These are phyloP conservation scores for Florisuga fusca DNA, from an alignment of 2,797 vertebrate species.

Conservation along the genomic window DNA sequence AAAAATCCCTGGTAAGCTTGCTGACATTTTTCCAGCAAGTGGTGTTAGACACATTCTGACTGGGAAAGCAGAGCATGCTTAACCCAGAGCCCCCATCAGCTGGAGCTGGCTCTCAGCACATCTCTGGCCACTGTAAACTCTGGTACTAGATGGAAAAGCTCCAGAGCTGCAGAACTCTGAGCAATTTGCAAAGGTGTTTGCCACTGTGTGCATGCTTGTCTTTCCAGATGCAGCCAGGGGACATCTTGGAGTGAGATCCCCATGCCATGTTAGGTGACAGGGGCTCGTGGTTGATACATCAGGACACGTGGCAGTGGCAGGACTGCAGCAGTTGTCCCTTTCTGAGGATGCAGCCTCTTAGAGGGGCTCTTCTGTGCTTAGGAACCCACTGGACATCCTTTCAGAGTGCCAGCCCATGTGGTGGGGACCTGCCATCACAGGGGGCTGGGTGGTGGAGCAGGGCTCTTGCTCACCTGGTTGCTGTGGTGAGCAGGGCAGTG, in stretches of 20 bases:
- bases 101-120: neutral
- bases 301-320: neutral
- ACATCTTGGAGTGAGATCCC: neutral
- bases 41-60: neutral
- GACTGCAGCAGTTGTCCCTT: neutral
- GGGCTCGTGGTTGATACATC: neutral
- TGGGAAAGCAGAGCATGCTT: neutral
- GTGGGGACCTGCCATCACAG: neutral
- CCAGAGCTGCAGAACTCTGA: neutral
- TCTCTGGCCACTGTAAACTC: neutral
- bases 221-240: neutral
- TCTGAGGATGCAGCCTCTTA: neutral
- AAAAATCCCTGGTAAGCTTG: neutral
- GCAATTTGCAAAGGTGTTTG: neutral
- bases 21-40: neutral
- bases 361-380: neutral
- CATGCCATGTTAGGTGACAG: neutral
- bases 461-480: fast-evolving
- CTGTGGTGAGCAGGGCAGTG: neutral
- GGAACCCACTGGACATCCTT: neutral
- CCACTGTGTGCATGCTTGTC: neutral
- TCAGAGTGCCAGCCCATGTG: neutral
- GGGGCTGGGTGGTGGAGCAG: neutral
- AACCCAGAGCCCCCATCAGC: neutral
- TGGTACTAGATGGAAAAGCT: neutral